Evolutionary conservation across 2,888 invertebrate species (phyloP), one percentile per base, ranked within the genome.

Genomic region (Agapetus fuscipes): DNA sequence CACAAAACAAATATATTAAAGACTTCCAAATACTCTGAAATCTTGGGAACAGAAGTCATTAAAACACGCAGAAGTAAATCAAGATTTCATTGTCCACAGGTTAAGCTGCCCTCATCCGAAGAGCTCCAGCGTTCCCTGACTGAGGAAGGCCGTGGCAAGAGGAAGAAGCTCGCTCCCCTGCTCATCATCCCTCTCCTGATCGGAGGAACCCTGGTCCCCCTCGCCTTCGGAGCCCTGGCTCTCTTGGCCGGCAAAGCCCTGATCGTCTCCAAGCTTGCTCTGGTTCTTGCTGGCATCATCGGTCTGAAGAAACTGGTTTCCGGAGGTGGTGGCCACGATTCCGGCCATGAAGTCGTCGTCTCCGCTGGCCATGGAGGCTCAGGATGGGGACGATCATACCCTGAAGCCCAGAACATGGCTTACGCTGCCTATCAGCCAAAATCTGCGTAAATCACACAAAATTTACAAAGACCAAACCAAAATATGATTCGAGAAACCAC

Each of bases 161-260:
- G 77, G 62, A 83, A 84, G 65, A 81, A 81, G 56, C 71, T 79
- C 54, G 78, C 80, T 14, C 81, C 83, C 3, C 71, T 83, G 42
- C 68, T 88, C 32, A 77, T 87, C 53, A 79, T 88, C 53, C 86
- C 88, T 3, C 64, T 88, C 45, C 71, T 88, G 50, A 76, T 87
- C 48, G 83, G 82, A 41, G 87, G 86, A 37, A 85, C 85, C 52
- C 64, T 88, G 57, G 78, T 88, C 28, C 88, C 88, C 3, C 63
- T 89, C 36, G 87, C 87, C 2, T 78, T 87, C 44, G 88, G 87
- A 41, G 86, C 85, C 6, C 60, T 89, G 16, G 86, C 87, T 13
- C 71, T 89, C 34, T 59, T 88, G 38, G 87, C 88, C 29, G 88
- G 88, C 50, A 89, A 89, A 60, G 88, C 88, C 28, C 62, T 88